Evolutionary conservation across 2,113 vertebrate species (phyloP).

Genomic region (Sciurus niger): DNA sequence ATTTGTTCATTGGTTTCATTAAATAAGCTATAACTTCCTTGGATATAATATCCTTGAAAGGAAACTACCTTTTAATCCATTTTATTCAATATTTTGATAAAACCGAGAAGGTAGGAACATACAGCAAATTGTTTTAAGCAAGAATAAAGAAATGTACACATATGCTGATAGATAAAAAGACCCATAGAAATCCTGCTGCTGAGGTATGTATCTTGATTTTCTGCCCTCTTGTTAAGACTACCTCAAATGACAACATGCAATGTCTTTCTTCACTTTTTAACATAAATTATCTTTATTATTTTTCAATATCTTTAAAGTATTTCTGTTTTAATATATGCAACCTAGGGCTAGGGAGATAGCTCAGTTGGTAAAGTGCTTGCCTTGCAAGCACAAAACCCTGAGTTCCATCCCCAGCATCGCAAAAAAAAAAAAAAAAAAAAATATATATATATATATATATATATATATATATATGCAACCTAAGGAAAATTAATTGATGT

Average conservation of each 20-base stretch:
- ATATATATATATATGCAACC: background rate
- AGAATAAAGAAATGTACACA: background rate
- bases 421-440: too few relatives aligned
- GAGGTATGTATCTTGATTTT: background rate
- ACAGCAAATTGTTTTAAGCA: background rate
- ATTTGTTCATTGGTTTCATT: background rate
- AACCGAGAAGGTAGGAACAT: background rate
- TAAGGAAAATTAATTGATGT: background rate
- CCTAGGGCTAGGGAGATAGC: background rate
- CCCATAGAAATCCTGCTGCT: background rate
- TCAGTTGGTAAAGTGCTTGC: too few relatives aligned
- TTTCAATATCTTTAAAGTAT: background rate
- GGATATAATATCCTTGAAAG: background rate
- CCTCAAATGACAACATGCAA: background rate
- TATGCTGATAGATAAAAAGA: background rate
- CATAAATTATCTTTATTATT: background rate
- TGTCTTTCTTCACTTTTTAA: background rate
- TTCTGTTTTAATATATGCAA: background rate
- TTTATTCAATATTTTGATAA: background rate
- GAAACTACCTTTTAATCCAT: rapidly evolving
- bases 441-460: too few relatives aligned
- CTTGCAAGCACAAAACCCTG: too few relatives aligned
- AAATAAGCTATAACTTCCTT: background rate
- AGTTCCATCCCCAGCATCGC: too few relatives aligned
- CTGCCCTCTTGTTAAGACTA: background rate